phyloP scores from a whole-genome alignment of 1,140 invertebrate species.

The Drosophila parabipectinata region DNA sequence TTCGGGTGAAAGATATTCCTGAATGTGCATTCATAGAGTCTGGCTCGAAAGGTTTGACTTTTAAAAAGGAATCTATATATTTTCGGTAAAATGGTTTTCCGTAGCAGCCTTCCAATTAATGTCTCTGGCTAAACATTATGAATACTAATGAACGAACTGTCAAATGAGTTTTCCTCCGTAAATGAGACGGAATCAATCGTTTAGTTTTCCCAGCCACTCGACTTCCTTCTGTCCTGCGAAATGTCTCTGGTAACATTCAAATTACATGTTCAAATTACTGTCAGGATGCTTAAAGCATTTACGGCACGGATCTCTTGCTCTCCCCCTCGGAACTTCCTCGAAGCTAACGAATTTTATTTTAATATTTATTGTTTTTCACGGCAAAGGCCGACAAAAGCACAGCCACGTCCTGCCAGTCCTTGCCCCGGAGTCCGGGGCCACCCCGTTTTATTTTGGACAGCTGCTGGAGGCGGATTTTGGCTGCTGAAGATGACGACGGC shows the following conservation, averaged over 20 bases:
- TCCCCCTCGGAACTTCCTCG: constrained; percentile 11
- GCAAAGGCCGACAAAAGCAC: constrained; percentile 63
- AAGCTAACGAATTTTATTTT: constrained; percentile 73
- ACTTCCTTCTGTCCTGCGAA: background rate
- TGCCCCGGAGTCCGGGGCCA: background rate
- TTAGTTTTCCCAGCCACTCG: constrained; percentile 8
- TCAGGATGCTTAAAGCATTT: constrained; percentile 67
- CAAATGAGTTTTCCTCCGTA: background rate
- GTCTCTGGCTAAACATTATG: constrained; percentile 18
- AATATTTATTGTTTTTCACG: constrained; percentile 79
- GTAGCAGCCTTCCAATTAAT: constrained; percentile 28
- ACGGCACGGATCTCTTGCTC: constrained; percentile 27
- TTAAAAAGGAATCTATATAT: background rate
- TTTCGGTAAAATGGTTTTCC: background rate
- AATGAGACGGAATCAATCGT: constrained; percentile 32
- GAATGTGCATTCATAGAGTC: background rate
- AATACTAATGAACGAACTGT: constrained; percentile 36
- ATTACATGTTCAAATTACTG: constrained; percentile 75
- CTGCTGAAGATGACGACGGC: constrained; percentile 31
- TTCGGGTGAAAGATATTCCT: background rate
- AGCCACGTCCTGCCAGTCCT: constrained; percentile 13
- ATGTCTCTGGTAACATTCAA: constrained; percentile 55
- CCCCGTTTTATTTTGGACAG: constrained; percentile 38
- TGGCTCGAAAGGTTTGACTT: too few species aligned
- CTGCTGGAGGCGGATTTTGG: constrained; percentile 31